Conservation (phyloP, 2,113 vertebrate species). For the Apteryx owenii region DNA sequence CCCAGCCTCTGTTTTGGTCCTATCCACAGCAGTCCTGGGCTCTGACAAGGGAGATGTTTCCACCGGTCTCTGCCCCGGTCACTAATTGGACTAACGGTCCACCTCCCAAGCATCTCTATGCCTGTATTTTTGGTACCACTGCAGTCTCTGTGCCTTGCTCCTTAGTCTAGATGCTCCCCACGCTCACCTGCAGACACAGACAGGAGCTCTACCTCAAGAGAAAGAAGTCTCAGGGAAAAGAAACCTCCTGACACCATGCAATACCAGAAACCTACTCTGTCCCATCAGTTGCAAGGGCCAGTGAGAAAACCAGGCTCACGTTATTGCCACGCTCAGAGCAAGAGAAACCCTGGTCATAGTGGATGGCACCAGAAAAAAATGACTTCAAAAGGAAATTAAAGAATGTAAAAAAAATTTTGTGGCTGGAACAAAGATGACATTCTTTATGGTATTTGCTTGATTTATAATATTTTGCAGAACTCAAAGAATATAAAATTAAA, state of each 20-base stretch:
- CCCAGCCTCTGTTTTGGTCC: background rate
- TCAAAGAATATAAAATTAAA: background rate
- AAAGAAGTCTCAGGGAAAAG: too few species aligned
- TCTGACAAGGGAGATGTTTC: background rate
- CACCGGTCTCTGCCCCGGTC: background rate
- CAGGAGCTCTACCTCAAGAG: background rate
- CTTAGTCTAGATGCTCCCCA: too few species aligned
- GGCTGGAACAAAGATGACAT: background rate
- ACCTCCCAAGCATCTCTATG: rapidly evolving
- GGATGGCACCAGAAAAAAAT: background rate
- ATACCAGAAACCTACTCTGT: too few species aligned
- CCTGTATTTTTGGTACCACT: rapidly evolving
- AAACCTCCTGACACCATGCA: background rate
- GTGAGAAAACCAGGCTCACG: background rate
- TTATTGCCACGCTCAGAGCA: background rate
- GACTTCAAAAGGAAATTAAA: background rate
- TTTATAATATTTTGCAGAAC: background rate
- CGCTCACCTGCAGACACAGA: too few species aligned
- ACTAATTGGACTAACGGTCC: too few species aligned
- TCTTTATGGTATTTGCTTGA: background rate
- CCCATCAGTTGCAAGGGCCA: background rate
- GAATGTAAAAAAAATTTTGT: background rate
- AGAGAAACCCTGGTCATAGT: background rate
- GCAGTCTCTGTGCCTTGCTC: rapidly evolving
- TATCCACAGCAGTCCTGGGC: rapidly evolving